Percentiles rank a stretch among this genome's conserved stretches.
These are phyloP conservation scores for Orthosia incerta DNA, from an alignment of 2,888 invertebrate species.

Conservation along the genomic window DNA sequence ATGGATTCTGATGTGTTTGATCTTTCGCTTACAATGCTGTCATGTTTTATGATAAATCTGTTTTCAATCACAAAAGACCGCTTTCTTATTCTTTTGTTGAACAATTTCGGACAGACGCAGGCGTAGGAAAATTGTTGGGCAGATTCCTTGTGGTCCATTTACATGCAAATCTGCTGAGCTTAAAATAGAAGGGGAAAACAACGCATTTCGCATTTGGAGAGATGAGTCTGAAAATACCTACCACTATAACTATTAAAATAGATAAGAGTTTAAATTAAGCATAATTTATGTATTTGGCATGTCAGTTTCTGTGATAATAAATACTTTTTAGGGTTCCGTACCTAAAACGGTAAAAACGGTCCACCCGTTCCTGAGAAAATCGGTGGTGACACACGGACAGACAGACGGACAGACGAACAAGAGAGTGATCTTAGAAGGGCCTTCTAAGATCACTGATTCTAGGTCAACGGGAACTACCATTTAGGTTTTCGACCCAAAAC, in stretches of 20 bases:
- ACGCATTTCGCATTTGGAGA: not conserved
- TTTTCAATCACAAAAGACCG: constrained; percentile 47
- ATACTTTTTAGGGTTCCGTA: too few species aligned
- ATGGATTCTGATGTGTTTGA: constrained; percentile 49
- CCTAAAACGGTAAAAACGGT: too few species aligned
- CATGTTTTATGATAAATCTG: constrained; percentile 42
- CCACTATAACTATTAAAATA: not conserved
- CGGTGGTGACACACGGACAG: too few species aligned
- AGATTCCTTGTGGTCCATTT: constrained; percentile 14
- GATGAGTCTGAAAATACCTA: not conserved
- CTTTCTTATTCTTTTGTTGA: constrained; percentile 34
- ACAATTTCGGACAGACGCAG: constrained; percentile 21
- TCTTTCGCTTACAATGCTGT: constrained; percentile 45
- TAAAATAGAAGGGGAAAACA: constrained; percentile 10
- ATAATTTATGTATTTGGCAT: too few species aligned
- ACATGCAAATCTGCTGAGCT: constrained; percentile 25
- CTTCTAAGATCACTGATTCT: too few species aligned
- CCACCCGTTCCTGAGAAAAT: too few species aligned
- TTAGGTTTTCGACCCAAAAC: too few species aligned
- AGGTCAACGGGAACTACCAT: too few species aligned
- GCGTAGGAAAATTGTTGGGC: not conserved
- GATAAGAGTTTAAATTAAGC: too few species aligned
- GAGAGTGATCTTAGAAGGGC: too few species aligned
- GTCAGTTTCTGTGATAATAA: too few species aligned
- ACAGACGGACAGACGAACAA: too few species aligned